Evolutionary conservation across 2,113 vertebrate species (phyloP).

Genomic region (Aspidoscelis tigris): DNA sequence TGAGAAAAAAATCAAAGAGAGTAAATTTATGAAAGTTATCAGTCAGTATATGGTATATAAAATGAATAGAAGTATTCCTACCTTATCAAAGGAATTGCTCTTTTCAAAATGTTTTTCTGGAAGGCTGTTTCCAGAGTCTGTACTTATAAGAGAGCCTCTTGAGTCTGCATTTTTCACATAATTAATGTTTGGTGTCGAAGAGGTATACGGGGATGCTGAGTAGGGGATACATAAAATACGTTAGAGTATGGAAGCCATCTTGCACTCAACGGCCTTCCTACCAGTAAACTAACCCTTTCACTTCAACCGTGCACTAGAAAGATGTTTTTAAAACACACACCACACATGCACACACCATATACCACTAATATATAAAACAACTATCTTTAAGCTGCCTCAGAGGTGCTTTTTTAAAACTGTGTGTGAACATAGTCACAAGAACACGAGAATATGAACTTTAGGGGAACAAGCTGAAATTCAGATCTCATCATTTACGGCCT

Average conservation of each 20-base stretch:
- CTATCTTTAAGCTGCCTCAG: too few species aligned
- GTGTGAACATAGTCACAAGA: too few species aligned
- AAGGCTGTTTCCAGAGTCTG: conserved; percentile 91
- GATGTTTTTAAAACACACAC: too few species aligned
- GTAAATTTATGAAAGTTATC: too few species aligned
- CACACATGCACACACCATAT: too few species aligned
- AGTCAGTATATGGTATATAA: not conserved
- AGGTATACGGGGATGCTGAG: conserved; percentile 88
- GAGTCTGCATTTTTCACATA: conserved; percentile 92
- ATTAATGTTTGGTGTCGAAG: conserved; percentile 92
- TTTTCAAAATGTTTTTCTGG: conserved; percentile 89
- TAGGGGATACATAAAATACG: not conserved
- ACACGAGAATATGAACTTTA: too few species aligned
- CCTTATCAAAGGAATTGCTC: conserved; percentile 94
- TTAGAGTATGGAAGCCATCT: not conserved
- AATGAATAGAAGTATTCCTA: conserved; percentile 61
- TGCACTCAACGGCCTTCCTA: not conserved
- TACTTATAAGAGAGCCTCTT: conserved; percentile 94
- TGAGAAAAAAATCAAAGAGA: not conserved
- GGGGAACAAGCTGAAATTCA: too few species aligned
- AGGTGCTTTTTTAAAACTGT: too few species aligned
- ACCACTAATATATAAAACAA: too few species aligned
- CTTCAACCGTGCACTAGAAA: not conserved
- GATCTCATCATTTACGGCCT: too few species aligned
- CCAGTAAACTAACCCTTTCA: not conserved